Percentiles rank a stretch among this genome's conserved stretches.
These are phyloP conservation scores for Salvator merianae DNA, from an alignment of 2,113 vertebrate species.

Conservation along the genomic window DNA sequence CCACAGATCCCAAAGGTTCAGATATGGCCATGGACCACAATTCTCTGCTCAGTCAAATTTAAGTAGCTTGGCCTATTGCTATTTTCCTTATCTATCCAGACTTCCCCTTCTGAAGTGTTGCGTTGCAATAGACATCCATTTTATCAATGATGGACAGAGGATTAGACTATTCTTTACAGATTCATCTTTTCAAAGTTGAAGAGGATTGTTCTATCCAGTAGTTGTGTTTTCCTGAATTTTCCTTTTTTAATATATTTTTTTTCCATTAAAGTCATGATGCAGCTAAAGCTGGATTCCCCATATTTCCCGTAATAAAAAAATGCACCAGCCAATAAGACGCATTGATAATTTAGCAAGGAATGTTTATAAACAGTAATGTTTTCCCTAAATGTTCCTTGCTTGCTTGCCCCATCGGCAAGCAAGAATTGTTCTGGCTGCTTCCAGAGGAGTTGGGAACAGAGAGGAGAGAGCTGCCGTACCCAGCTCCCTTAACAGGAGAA, in stretches of 20 bases:
- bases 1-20: background rate
- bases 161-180: background rate
- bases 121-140: background rate
- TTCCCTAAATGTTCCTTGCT: too few relatives aligned
- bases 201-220: background rate
- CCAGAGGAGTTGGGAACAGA: too few relatives aligned
- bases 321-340: too few relatives aligned
- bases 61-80: background rate
- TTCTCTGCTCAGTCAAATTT: background rate
- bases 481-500: too few relatives aligned
- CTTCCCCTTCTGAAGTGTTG: background rate
- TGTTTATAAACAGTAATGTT: too few relatives aligned
- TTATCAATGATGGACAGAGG: background rate
- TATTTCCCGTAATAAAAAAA: too few relatives aligned
- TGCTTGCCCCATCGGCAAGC: too few relatives aligned
- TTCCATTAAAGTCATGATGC: too few relatives aligned
- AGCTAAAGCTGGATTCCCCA: background rate
- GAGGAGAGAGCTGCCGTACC: too few relatives aligned
- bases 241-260: too few relatives aligned
- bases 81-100: background rate
- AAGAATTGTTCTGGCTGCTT: too few relatives aligned
- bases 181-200: background rate
- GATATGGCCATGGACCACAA: background rate
- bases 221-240: background rate
- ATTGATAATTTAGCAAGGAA: too few relatives aligned